Conservation (phyloP, 2,113 vertebrate species). For the Platysternon megacephalum region DNA sequence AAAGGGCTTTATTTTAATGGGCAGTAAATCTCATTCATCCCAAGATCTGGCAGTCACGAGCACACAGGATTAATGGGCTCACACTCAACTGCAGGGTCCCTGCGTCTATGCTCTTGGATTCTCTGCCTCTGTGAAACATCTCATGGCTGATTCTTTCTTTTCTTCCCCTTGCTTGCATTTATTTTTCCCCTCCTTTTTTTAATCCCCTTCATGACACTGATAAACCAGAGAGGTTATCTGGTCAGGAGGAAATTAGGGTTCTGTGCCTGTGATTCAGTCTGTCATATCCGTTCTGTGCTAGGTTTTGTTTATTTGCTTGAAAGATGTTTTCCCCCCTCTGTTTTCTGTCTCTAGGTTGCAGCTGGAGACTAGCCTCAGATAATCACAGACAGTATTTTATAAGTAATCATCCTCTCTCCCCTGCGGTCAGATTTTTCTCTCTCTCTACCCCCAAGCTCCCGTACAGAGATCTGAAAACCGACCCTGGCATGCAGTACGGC, state of each 20-base stretch:
- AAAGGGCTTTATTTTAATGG: conserved; percentile 61
- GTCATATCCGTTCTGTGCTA: conserved; percentile 15
- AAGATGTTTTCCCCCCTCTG: background rate
- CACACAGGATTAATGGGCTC: conserved; percentile 12
- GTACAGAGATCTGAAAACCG: background rate
- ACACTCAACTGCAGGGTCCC: background rate
- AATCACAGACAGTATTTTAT: conserved; percentile 36
- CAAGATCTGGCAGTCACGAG: conserved; percentile 14
- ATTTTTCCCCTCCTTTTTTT: background rate
- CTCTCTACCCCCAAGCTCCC: background rate
- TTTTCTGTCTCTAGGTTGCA: conserved; percentile 7
- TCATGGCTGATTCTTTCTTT: background rate
- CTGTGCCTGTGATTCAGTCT: background rate
- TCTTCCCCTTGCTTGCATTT: background rate
- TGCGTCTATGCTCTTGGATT: background rate
- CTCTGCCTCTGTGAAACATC: background rate
- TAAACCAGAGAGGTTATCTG: conserved; percentile 17
- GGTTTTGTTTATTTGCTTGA: conserved; percentile 39
- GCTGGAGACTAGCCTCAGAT: conserved; percentile 49
- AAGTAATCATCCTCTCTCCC: conserved; percentile 24
- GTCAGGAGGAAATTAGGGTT: conserved; percentile 40
- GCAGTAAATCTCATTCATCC: conserved; percentile 69
- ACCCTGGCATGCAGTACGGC: background rate
- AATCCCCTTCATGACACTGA: fast-evolving
- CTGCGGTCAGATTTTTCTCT: conserved; percentile 13